phyloP scores from a whole-genome alignment of 2,797 vertebrate genomes.

The Protosalanx chinensis region DNA sequence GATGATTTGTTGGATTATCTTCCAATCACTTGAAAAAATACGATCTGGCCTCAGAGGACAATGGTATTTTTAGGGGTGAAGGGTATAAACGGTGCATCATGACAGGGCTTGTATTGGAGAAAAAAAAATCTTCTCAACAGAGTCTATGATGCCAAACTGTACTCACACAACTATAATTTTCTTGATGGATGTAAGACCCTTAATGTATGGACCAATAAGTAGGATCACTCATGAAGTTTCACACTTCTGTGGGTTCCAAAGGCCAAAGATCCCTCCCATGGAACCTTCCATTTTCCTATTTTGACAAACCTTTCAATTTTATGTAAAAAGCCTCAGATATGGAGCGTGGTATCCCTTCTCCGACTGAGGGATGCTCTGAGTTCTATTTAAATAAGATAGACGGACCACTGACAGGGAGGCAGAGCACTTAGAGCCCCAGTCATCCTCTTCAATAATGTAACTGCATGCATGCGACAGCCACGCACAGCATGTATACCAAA shows the following conservation, averaged over 20 bases:
- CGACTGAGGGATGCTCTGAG: constrained; percentile 28
- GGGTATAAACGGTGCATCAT: background rate
- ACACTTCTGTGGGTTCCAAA: background rate
- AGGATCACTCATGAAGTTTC: background rate
- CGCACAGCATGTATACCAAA: constrained; percentile 40
- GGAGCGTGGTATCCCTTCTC: constrained; percentile 14
- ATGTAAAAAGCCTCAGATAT: constrained; percentile 27
- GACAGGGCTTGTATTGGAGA: no score
- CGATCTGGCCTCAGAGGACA: no score
- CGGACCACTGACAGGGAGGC: constrained; percentile 25
- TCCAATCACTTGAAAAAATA: no score
- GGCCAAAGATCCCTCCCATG: background rate
- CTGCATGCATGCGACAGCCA: constrained; percentile 35
- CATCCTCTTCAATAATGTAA: constrained; percentile 49
- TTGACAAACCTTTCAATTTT: background rate
- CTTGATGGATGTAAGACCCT: background rate
- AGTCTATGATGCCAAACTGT: background rate
- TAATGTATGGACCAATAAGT: background rate
- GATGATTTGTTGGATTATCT: background rate
- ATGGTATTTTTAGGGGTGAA: no score
- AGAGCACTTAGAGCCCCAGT: constrained; percentile 34
- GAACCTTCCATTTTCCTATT: constrained; percentile 10
- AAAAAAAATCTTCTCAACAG: background rate
- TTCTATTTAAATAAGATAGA: constrained; percentile 47
- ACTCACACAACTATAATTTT: background rate